phyloP scores from a whole-genome alignment of 2,888 invertebrate species.

The Drosophila austrosaltans region DNA sequence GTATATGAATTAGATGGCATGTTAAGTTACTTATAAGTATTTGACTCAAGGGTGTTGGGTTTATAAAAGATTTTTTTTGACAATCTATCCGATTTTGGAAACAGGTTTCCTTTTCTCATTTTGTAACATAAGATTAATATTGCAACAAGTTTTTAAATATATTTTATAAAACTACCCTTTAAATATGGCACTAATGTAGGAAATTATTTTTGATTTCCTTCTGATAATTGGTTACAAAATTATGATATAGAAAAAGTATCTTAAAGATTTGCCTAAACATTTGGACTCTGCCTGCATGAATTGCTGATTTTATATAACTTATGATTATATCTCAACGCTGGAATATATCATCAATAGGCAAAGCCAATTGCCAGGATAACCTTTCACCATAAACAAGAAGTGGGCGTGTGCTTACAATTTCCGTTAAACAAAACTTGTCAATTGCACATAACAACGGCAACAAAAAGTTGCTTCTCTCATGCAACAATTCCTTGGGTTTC shows the following conservation, averaged over 20 bases:
- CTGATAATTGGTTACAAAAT: too few species aligned
- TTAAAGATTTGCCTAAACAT: neutral
- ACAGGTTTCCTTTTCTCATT: too few species aligned
- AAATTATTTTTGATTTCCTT: too few species aligned
- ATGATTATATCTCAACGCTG: neutral
- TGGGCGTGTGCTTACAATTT: slow-evolving; percentile 33
- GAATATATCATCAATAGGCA: slow-evolving; percentile 21
- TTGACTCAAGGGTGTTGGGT: too few species aligned
- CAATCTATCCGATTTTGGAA: too few species aligned
- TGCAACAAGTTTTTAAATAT: too few species aligned
- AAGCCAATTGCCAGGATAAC: slow-evolving; percentile 43
- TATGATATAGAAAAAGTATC: neutral
- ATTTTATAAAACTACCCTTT: too few species aligned
- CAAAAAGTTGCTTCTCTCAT: slow-evolving; percentile 40
- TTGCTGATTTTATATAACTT: slow-evolving; percentile 21
- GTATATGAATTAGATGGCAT: too few species aligned
- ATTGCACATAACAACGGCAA: slow-evolving; percentile 46
- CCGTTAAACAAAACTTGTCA: slow-evolving; percentile 63
- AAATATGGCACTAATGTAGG: too few species aligned
- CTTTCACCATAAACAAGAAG: slow-evolving; percentile 33
- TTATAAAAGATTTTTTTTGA: too few species aligned
- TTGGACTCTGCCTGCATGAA: neutral
- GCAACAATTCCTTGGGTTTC: slow-evolving; percentile 62
- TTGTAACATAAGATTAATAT: too few species aligned
- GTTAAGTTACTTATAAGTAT: too few species aligned